Evolutionary conservation across 1,140 invertebrate genomes (phyloP).

Genomic region (Dinothrombium tinctorium): DNA sequence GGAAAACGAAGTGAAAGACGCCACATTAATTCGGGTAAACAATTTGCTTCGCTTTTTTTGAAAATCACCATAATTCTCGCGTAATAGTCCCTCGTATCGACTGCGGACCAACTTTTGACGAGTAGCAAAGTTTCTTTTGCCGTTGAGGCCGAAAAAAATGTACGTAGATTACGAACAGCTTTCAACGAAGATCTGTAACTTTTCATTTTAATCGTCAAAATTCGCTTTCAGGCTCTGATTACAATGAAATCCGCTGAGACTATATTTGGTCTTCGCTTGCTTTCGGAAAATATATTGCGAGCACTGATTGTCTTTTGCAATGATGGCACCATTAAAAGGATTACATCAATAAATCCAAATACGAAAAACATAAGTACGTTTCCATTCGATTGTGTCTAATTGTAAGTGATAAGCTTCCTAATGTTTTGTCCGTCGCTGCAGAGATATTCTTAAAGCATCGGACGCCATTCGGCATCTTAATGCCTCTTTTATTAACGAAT

Average conservation of each 20-base stretch:
- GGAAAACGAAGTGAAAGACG: neutral
- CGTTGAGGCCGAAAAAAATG: constrained; percentile 11
- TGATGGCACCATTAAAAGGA: constrained; percentile 4
- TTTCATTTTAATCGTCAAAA: neutral
- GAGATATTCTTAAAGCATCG: neutral
- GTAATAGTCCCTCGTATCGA: constrained; percentile 9
- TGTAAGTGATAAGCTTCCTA: neutral
- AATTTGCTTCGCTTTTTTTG: neutral
- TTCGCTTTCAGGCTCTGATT: neutral
- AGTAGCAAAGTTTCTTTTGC: constrained; percentile 10
- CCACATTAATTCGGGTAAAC: neutral
- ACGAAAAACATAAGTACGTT: constrained; percentile 5
- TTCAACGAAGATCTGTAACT: neutral
- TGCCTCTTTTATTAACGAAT: neutral
- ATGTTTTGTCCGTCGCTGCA: neutral
- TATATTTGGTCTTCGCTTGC: constrained; percentile 1
- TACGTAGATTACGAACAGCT: constrained; percentile 3
- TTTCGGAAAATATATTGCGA: constrained; percentile 4
- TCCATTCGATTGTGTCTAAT: neutral
- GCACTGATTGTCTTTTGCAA: constrained; percentile 7
- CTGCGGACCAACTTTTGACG: constrained; percentile 11
- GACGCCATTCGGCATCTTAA: neutral
- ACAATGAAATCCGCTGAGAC: constrained; percentile 2
- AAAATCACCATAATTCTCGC: no score
- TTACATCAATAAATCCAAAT: constrained; percentile 3